Evolutionary conservation across 2,113 vertebrate species (phyloP), one percentile per base, ranked within the genome.

Genomic region (Cercocebus atys): DNA sequence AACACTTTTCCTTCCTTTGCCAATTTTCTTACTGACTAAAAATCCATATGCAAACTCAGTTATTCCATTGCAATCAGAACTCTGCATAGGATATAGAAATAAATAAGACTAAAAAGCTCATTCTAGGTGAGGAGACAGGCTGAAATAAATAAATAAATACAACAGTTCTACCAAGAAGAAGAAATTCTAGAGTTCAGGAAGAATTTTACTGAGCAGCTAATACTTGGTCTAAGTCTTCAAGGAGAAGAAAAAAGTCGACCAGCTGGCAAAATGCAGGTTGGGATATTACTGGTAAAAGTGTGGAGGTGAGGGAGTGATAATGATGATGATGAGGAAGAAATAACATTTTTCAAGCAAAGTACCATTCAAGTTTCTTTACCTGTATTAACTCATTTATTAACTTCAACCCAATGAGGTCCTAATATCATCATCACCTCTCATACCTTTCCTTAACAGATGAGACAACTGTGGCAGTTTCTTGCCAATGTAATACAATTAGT

Each of bases 381-480:
- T 89, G 45, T 81, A 87, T 84, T 92, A 45, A 80, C 17, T 57
- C 84, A 80, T 90, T 80, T 73, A 91, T 38, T 92, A 76, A 64
- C 61, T 92, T 81, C 86, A 76, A 86, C 13, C 30, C 43, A 86
- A 88, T 30, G 5, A 78, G 5, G 5, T 78, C 20, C 40, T n/a
- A 95, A 83, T 27, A 83, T 43, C 83, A 70, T 80, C 25, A 90
- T 17, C 18, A 45, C 12, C 17, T 93, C 30, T 18, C 43, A 17
- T 30, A 50, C 30, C 20, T 38, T 35, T 83, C 76, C 72, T n/a
- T 35, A 66, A 92, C 32, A 88, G 8, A 52, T 84, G 45, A 59
- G 57, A 95, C 79, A 96, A 95, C 25, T 55, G 52, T 88, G 25
- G 50, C 70, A 83, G 40, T 68, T 93, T 93, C 70, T 84, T 96